phyloP scores from a whole-genome alignment of 1,140 invertebrate genomes.

The Drusus annulatus region DNA sequence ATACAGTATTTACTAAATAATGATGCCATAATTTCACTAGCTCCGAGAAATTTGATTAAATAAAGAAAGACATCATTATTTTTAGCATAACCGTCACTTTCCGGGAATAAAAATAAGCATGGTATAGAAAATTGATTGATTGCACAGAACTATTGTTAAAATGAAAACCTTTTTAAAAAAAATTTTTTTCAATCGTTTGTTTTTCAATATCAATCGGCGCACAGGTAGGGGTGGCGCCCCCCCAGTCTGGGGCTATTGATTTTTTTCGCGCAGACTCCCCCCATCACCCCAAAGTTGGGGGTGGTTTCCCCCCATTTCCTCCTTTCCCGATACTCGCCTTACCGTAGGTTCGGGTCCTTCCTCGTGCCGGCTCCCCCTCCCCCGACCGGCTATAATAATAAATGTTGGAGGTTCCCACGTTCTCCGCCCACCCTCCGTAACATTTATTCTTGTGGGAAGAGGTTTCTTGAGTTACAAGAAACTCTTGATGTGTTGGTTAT shows the following conservation, averaged over 20 bases:
- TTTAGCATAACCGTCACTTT: too few species aligned
- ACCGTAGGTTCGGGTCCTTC: conserved; percentile 53
- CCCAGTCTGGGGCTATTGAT: conserved; percentile 57
- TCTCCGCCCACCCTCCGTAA: neutral
- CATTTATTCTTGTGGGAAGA: neutral
- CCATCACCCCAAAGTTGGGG: too few species aligned
- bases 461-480: neutral
- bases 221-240: conserved; percentile 39
- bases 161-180: too few species aligned
- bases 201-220: neutral
- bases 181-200: too few species aligned
- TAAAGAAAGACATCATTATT: too few species aligned
- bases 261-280: conserved; percentile 56
- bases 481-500: neutral
- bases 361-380: neutral
- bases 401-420: conserved; percentile 27
- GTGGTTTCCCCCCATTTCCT: too few species aligned
- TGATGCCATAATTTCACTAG: too few species aligned
- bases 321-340: conserved; percentile 10
- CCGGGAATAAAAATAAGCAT: too few species aligned
- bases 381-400: conserved; percentile 1
- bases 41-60: too few species aligned
- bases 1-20: too few species aligned
- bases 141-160: too few species aligned
- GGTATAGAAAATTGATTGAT: too few species aligned